Percentiles rank a stretch among this genome's conserved stretches.
These are phyloP conservation scores for Ganaspis sp. DNA, from an alignment of 1,140 invertebrate genomes.

Conservation along the genomic window DNA sequence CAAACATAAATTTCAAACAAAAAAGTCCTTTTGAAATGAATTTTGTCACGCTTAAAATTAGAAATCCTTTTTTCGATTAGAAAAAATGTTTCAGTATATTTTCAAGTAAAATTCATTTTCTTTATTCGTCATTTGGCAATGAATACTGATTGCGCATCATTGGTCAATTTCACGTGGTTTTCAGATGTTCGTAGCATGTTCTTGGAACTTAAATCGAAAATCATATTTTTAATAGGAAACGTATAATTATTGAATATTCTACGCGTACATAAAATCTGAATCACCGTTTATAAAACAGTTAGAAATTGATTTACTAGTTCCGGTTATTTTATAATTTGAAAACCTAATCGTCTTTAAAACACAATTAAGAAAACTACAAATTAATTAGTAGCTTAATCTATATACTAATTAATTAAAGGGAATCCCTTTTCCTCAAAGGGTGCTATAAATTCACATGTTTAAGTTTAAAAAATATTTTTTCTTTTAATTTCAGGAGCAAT, in stretches of 20 bases:
- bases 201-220: background rate
- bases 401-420: slow-evolving; percentile 25
- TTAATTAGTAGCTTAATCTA: no score
- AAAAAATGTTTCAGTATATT: background rate
- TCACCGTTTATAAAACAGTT: background rate
- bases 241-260: slow-evolving; percentile 24
- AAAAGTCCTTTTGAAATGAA: no score
- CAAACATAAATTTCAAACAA: background rate
- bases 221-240: background rate
- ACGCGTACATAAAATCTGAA: slow-evolving; percentile 33
- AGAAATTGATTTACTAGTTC: no score
- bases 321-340: slow-evolving; percentile 36
- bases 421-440: background rate
- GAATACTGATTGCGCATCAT: background rate
- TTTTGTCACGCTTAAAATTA: no score
- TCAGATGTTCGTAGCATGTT: background rate
- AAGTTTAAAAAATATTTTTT: background rate
- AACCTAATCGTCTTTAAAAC: no score
- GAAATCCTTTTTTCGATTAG: no score
- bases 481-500: slow-evolving; percentile 65
- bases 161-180: slow-evolving; percentile 18
- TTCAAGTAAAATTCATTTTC: background rate
- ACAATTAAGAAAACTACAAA: no score
- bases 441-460: no score
- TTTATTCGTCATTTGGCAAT: background rate